phyloP scores from a whole-genome alignment of 1,140 invertebrate genomes.

The Phthorimaea operculella region DNA sequence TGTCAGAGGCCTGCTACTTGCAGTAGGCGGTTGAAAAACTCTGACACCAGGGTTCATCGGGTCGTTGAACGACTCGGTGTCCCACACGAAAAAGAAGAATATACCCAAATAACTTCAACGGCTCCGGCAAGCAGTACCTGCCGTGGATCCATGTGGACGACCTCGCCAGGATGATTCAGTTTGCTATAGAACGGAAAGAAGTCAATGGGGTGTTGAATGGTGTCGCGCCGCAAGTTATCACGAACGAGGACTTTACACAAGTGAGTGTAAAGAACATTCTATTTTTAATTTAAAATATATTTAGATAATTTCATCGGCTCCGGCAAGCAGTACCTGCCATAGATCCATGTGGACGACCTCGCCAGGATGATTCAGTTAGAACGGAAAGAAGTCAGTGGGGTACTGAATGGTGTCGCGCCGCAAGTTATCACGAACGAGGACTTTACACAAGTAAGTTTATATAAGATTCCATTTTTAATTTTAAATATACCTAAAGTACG shows the following conservation, averaged over 20 bases:
- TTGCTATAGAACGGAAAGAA: conserved; percentile 80
- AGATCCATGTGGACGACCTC: conserved; percentile 94
- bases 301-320: too few relatives aligned
- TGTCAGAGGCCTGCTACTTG: too few relatives aligned
- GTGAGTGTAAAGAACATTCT: too few relatives aligned
- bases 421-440: conserved; percentile 84
- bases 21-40: too few relatives aligned
- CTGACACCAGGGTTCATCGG: too few relatives aligned
- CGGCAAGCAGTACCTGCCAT: conserved; percentile 92
- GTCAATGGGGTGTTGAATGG: conserved; percentile 85
- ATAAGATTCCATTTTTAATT: too few relatives aligned
- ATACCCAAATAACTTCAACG: too few relatives aligned
- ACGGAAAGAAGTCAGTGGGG: conserved; percentile 75
- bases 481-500: too few relatives aligned
- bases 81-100: too few relatives aligned
- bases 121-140: conserved; percentile 84
- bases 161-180: conserved; percentile 77
- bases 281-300: too few relatives aligned
- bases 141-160: conserved; percentile 98
- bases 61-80: too few relatives aligned
- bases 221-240: conserved; percentile 86
- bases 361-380: conserved; percentile 78
- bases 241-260: conserved; percentile 86
- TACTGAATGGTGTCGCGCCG: conserved; percentile 92
- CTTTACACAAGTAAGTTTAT: too few relatives aligned